phyloP scores from a whole-genome alignment of 2,888 invertebrate genomes.

The Caenorhabditis afra region DNA sequence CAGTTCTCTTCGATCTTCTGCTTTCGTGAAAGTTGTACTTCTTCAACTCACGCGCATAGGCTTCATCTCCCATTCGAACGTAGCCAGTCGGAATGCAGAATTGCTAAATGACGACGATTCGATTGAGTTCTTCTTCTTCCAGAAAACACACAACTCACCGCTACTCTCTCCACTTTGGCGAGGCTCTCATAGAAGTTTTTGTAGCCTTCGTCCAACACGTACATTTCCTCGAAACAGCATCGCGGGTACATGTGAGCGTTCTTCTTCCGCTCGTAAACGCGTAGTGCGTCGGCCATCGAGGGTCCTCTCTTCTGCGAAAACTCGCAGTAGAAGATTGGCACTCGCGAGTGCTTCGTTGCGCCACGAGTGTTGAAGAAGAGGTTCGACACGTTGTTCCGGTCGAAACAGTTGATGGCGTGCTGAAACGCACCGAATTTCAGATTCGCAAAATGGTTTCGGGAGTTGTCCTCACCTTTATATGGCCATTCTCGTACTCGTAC shows the following conservation, averaged over 20 bases:
- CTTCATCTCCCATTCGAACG: slow-evolving; percentile 44
- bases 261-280: slow-evolving; percentile 88
- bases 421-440: slow-evolving; percentile 11
- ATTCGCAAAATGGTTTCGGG: neutral
- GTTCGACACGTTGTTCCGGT: slow-evolving; percentile 28
- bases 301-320: slow-evolving; percentile 97
- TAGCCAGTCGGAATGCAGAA: slow-evolving; percentile 46
- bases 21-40: slow-evolving; percentile 46
- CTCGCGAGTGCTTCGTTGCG: neutral
- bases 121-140: too few relatives aligned
- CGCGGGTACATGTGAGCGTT: slow-evolving; percentile 87
- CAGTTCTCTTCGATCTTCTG: slow-evolving; percentile 20
- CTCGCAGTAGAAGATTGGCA: slow-evolving; percentile 84
- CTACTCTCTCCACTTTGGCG: too few relatives aligned
- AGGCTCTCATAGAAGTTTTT: slow-evolving; percentile 85
- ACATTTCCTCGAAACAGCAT: slow-evolving; percentile 90
- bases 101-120: slow-evolving; percentile 13
- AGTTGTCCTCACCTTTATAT: slow-evolving; percentile 46
- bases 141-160: too few relatives aligned
- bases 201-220: slow-evolving; percentile 92
- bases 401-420: slow-evolving; percentile 58
- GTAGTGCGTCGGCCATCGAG: slow-evolving; percentile 87
- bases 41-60: slow-evolving; percentile 24
- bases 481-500: slow-evolving; percentile 64
- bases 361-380: slow-evolving; percentile 46